Percentiles rank a stretch among this genome's conserved stretches.
phyloP scores from a whole-genome alignment of 2,113 vertebrate genomes.

The Nipponia nippon region DNA sequence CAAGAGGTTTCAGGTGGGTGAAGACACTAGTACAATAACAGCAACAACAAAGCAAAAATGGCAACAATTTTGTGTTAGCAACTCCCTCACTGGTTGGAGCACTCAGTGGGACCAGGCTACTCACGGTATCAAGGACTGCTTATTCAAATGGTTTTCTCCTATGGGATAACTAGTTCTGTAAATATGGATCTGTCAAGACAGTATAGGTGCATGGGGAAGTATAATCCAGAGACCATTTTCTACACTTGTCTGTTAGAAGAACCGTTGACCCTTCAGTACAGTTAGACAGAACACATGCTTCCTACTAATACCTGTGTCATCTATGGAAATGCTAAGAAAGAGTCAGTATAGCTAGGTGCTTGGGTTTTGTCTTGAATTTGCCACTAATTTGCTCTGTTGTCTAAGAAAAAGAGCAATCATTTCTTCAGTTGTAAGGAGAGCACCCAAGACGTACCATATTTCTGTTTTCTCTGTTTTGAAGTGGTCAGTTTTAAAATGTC shows the following conservation, averaged over 20 bases:
- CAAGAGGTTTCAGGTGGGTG: background rate
- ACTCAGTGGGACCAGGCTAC: background rate
- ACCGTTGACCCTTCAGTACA: background rate
- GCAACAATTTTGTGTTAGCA: background rate
- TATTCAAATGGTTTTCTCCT: background rate
- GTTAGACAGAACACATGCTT: background rate
- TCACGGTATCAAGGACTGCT: fast-evolving
- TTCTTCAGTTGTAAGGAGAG: background rate
- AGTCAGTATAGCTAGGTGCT: background rate
- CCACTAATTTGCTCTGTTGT: background rate
- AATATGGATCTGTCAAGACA: background rate
- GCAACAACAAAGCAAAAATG: background rate
- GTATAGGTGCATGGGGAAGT: background rate
- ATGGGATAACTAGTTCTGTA: background rate
- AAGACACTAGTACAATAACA: background rate
- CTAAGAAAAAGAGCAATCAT: background rate
- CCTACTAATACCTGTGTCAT: background rate
- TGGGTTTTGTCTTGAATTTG: background rate
- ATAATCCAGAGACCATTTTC: background rate
- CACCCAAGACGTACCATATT: background rate
- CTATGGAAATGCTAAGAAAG: background rate
- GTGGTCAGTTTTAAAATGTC: background rate
- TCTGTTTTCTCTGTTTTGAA: background rate
- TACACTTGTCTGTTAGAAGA: background rate
- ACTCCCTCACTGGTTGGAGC: background rate